Percentiles rank a stretch among this genome's conserved stretches.
These are phyloP conservation scores for Dynastes maya DNA, from an alignment of 2,888 invertebrate genomes.

Conservation along the genomic window DNA sequence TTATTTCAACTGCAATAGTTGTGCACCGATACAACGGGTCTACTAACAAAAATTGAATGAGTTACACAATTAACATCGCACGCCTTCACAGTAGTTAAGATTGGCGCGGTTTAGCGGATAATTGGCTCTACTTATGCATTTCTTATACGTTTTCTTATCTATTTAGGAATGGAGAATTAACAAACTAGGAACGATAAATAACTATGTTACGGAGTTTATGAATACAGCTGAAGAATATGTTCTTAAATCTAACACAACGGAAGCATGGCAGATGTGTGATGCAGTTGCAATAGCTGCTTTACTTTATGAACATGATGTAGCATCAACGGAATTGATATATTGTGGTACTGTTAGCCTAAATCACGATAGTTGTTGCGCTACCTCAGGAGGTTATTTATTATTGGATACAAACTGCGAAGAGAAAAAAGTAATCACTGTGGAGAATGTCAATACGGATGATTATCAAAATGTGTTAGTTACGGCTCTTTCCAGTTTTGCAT, in stretches of 20 bases:
- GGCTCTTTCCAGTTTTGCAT: too few species aligned
- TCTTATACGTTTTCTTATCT: neutral
- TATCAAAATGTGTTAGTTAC: neutral
- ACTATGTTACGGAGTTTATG: neutral
- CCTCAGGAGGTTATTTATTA: too few species aligned
- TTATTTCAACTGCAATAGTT: too few species aligned
- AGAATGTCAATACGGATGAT: neutral
- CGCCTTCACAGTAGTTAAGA: too few species aligned
- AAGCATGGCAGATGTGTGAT: neutral
- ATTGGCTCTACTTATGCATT: neutral
- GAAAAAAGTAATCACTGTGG: too few species aligned
- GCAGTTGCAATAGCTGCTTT: neutral
- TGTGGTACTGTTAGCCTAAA: neutral
- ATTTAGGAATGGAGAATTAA: constrained; percentile 21
- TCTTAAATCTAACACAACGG: neutral
- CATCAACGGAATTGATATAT: neutral
- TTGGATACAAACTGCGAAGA: too few species aligned
- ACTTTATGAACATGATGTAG: neutral
- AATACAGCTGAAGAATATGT: neutral
- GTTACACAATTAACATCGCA: too few species aligned
- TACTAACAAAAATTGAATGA: too few species aligned
- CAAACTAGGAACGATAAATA: neutral
- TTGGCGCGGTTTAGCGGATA: too few species aligned
- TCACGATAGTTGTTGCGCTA: too few species aligned
- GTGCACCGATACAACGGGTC: too few species aligned